These are phyloP conservation scores for Xiphophorus hellerii DNA, from an alignment of 2,113 vertebrate genomes.

Conservation along the genomic window DNA sequence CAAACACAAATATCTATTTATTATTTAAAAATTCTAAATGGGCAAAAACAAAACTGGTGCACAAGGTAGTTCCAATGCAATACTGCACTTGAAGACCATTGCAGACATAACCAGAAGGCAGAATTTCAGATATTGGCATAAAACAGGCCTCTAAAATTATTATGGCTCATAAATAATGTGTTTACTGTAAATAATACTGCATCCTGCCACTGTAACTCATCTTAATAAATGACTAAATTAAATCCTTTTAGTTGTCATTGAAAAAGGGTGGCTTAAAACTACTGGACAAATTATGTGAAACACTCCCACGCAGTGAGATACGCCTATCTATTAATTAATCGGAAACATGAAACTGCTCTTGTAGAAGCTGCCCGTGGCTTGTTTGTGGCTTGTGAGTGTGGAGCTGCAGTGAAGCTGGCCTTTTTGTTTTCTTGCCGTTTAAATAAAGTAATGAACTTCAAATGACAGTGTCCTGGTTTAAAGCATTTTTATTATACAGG, in stretches of 20 bases:
- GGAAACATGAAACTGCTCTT: not conserved
- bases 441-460: conserved; percentile 54
- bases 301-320: not conserved
- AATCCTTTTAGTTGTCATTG: not conserved
- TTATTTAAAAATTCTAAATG: no score
- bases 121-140: not conserved
- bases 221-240: not conserved
- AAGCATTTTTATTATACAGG: conserved; percentile 49
- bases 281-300: conserved; percentile 1
- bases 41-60: no score
- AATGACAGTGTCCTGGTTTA: conserved; percentile 45
- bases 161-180: not conserved
- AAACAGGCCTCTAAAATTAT: not conserved
- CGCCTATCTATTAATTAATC: conserved; percentile 36
- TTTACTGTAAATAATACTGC: not conserved
- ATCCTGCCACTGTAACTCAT: not conserved
- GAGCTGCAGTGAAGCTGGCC: not conserved
- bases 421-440: conserved; percentile 15
- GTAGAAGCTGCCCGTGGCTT: not conserved
- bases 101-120: not conserved
- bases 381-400: not conserved
- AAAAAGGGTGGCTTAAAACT: conserved; percentile 4
- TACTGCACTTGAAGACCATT: not conserved
- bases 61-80: no score
- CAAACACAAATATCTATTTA: no score